Percentiles rank a stretch among this genome's conserved stretches.
These are phyloP conservation scores for Tympanuchus pallidicinctus DNA, from an alignment of 2,113 vertebrate species.

Conservation along the genomic window DNA sequence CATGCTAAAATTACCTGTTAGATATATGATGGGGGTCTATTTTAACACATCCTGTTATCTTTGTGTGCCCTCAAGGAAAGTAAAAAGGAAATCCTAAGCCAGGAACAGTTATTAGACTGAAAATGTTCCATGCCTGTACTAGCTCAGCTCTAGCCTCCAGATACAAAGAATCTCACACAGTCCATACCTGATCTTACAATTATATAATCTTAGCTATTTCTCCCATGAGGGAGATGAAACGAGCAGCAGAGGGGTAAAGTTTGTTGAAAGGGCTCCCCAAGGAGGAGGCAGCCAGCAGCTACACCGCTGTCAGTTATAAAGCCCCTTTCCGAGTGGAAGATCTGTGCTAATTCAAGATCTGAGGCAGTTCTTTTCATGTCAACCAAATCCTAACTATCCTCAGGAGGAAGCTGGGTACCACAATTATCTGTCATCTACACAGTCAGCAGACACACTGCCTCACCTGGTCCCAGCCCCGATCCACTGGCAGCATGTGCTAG, in stretches of 20 bases:
- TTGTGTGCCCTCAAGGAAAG: not conserved
- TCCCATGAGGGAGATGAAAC: not conserved
- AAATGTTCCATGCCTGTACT: not conserved
- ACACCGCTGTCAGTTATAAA: not conserved
- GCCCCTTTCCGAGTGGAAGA: not conserved
- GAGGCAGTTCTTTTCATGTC: not conserved
- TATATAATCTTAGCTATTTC: rapidly evolving
- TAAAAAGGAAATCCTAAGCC: not conserved
- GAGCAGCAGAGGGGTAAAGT: not conserved
- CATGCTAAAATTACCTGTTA: not conserved
- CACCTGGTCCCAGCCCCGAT: constrained; percentile 86
- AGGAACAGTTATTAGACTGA: not conserved
- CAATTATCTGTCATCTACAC: constrained; percentile 12
- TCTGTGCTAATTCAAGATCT: not conserved
- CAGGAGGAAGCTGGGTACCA: constrained; percentile 10
- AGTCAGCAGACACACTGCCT: constrained; percentile 67
- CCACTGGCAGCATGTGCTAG: constrained; percentile 82
- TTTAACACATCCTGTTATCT: not conserved
- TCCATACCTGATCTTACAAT: not conserved
- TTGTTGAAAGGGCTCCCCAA: not conserved
- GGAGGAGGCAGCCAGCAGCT: not conserved
- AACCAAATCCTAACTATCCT: not conserved
- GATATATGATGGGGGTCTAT: not conserved
- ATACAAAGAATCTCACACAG: not conserved
- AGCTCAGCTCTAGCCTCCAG: constrained; percentile 30